Conservation (phyloP, 1,140 invertebrate species). For the Caenorhabditis inopinata region DNA sequence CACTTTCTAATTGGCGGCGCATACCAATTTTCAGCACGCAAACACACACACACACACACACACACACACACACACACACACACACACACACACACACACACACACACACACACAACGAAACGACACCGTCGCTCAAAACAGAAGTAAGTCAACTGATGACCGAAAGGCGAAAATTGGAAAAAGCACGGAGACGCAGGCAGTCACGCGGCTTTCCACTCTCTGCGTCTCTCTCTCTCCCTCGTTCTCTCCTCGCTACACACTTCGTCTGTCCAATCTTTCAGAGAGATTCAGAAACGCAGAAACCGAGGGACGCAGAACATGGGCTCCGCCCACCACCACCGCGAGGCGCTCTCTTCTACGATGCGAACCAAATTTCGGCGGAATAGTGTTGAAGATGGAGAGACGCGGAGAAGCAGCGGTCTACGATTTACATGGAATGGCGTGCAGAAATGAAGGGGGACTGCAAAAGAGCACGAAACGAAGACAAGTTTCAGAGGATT, state of each 20-base stretch:
- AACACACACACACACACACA: too few species aligned
- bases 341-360: not conserved
- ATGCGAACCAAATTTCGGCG: not conserved
- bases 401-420: not conserved
- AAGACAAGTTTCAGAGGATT: too few species aligned
- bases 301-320: too few species aligned
- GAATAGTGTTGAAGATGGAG: not conserved
- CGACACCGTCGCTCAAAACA: not conserved
- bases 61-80: not conserved
- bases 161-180: not conserved
- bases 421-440: not conserved
- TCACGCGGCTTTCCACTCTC: not conserved
- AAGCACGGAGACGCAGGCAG: not conserved
- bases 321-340: not conserved
- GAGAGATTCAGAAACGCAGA: too few species aligned
- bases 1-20: too few species aligned
- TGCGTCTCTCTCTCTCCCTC: not conserved
- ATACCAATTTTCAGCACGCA: too few species aligned
- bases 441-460: too few species aligned
- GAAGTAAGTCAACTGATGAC: not conserved
- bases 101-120: not conserved
- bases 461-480: not conserved
- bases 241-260: not conserved
- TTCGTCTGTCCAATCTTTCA: not conserved
- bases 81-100: too few species aligned